phyloP scores from a whole-genome alignment of 2,888 invertebrate species.

The Dryocosmus kuriphilus region DNA sequence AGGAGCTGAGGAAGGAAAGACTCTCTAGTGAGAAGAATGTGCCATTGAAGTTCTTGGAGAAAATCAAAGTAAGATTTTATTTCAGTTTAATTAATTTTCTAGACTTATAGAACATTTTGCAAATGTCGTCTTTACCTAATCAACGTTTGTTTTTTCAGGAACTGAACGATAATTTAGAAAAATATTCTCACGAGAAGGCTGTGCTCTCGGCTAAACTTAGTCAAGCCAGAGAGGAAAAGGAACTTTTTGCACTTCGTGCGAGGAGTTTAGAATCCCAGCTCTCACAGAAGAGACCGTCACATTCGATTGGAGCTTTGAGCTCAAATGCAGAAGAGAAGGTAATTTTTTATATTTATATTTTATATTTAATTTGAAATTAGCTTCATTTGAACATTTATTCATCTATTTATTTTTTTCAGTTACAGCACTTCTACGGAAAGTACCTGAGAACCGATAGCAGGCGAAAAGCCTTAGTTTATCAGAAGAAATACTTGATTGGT shows the following conservation, averaged over 20 bases:
- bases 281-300: constrained; percentile 48
- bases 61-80: constrained; percentile 70
- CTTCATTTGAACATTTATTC: not conserved
- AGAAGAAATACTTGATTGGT: constrained; percentile 91
- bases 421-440: constrained; percentile 82
- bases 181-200: constrained; percentile 62
- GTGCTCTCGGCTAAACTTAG: constrained; percentile 66
- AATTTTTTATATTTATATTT: constrained; percentile 24
- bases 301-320: constrained; percentile 45
- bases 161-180: constrained; percentile 62
- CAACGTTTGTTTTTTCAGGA: constrained; percentile 56
- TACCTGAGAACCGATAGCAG: constrained; percentile 91
- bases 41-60: constrained; percentile 67
- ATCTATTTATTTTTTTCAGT: constrained; percentile 65
- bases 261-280: constrained; percentile 63
- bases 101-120: not conserved
- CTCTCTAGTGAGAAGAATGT: constrained; percentile 74
- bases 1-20: constrained; percentile 59
- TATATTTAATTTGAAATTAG: not conserved
- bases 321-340: constrained; percentile 72
- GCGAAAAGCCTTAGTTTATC: constrained; percentile 92
- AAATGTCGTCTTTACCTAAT: not conserved
- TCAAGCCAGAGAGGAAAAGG: constrained; percentile 66
- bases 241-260: constrained; percentile 59
- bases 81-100: not conserved